Evolutionary conservation across 2,797 vertebrate genomes (phyloP).

Genomic region (Holocentrus rufus): DNA sequence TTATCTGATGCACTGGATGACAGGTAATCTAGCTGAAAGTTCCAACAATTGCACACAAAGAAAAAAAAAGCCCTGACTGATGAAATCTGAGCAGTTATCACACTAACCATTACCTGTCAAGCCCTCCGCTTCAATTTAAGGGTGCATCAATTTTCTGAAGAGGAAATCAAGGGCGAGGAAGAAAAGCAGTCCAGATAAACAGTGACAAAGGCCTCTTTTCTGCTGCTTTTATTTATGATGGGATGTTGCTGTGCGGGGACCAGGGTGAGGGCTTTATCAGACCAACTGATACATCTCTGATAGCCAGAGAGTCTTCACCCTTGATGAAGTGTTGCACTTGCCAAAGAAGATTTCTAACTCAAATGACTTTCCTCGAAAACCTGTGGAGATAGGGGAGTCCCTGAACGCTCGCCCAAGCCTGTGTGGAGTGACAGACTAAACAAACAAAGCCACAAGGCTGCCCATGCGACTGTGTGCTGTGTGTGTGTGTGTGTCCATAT

Average conservation of each 20-base stretch:
- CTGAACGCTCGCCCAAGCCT: constrained; percentile 81
- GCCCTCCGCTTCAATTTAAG: constrained; percentile 98
- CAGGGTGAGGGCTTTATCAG: constrained; percentile 92
- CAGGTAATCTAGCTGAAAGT: constrained; percentile 99
- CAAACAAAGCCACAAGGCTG: constrained; percentile 85
- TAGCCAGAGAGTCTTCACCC: constrained; percentile 93
- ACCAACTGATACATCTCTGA: constrained; percentile 97
- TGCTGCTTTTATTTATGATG: constrained; percentile 96
- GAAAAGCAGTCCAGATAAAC: constrained; percentile 99
- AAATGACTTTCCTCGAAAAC: constrained; percentile 96
- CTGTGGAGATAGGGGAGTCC: constrained; percentile 88
- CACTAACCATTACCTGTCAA: constrained; percentile 99
- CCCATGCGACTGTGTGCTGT: constrained; percentile 11
- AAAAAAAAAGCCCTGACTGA: constrained; percentile 85
- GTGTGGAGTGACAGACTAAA: constrained; percentile 87
- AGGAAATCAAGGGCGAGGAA: constrained; percentile 99
- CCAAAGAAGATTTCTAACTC: constrained; percentile 93
- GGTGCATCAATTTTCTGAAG: constrained; percentile 99
- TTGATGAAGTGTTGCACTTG: constrained; percentile 96
- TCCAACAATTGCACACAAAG: constrained; percentile 96
- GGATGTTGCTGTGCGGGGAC: constrained; percentile 95
- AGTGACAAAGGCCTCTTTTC: constrained; percentile 98
- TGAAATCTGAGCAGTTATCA: constrained; percentile 99
- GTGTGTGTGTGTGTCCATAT: constrained; percentile 25
- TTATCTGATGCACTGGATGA: constrained; percentile 98